A percentile compares a stretch with the other conserved stretches of the same genome.
These are phyloP conservation scores for Paramuricea clavata DNA, from an alignment of 92 coral and sea anemone genomes.

Conservation along the genomic window DNA sequence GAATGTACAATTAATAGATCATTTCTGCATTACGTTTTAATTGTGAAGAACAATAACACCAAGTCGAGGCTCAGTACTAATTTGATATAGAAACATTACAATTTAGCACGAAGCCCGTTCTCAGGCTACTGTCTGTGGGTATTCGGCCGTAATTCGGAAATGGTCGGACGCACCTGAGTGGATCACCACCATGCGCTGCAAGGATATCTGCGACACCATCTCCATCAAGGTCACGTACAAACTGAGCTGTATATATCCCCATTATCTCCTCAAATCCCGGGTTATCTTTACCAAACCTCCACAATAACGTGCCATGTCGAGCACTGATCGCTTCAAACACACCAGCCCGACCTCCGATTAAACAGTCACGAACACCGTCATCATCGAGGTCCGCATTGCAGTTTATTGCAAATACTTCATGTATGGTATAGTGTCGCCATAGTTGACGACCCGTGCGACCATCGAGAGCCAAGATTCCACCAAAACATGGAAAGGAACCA, in stretches of 20 bases:
- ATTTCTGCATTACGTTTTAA: no score
- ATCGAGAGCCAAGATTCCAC: constrained; percentile 89
- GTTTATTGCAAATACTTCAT: constrained; percentile 91
- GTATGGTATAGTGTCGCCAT: constrained; percentile 97
- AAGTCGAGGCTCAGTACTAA: no score
- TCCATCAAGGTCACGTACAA: constrained; percentile 87
- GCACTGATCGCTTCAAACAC: constrained; percentile 91
- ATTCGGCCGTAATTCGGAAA: no score
- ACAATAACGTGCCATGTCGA: constrained; percentile 76
- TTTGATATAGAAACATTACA: no score
- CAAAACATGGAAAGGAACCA: constrained; percentile 95
- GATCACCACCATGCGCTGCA: constrained; percentile 97
- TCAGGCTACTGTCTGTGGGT: no score
- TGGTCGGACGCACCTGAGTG: constrained; percentile 81
- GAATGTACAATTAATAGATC: no score
- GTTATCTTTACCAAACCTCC: constrained; percentile 86
- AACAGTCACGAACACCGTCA: constrained; percentile 92
- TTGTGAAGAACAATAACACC: no score
- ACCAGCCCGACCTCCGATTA: constrained; percentile 91
- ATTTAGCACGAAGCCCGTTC: no score
- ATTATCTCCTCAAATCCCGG: constrained; percentile 79
- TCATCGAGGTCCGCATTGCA: constrained; percentile 92
- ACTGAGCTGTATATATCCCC: constrained; percentile 96
- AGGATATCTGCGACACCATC: constrained; percentile 92
- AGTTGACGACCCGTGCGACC: constrained; percentile 87